Evolutionary conservation across 2,888 invertebrate genomes (phyloP).

Genomic region (Zaprionus bogoriensis): DNA sequence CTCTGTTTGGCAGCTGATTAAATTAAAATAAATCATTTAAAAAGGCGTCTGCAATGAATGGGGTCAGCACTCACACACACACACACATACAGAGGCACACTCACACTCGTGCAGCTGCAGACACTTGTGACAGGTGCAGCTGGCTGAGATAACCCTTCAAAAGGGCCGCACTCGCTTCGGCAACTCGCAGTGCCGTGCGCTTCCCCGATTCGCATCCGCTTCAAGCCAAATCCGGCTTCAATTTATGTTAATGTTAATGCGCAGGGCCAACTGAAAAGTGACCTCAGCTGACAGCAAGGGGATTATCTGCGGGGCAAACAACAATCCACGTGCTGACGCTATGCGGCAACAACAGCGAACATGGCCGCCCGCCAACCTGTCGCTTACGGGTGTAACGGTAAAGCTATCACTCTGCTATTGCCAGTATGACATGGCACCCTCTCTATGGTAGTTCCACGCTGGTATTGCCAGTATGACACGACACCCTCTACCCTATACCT

Average conservation of each 20-base stretch:
- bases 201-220: slow-evolving; percentile 15
- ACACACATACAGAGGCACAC: neutral
- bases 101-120: neutral
- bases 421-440: slow-evolving; percentile 15
- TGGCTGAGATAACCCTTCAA: slow-evolving; percentile 53
- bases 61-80: slow-evolving; percentile 35
- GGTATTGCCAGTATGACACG: slow-evolving; percentile 18
- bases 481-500: neutral
- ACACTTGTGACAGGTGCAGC: slow-evolving; percentile 62
- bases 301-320: slow-evolving; percentile 74
- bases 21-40: slow-evolving; percentile 77
- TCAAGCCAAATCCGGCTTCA: slow-evolving; percentile 5
- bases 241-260: slow-evolving; percentile 48
- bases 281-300: slow-evolving; percentile 76
- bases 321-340: slow-evolving; percentile 53
- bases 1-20: slow-evolving; percentile 77
- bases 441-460: neutral
- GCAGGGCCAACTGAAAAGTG: slow-evolving; percentile 48
- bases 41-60: slow-evolving; percentile 55
- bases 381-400: slow-evolving; percentile 20
- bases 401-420: neutral
- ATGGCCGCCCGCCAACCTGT: slow-evolving; percentile 55
- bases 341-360: no score
- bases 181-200: slow-evolving; percentile 19
- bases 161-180: slow-evolving; percentile 27